Base-by-base conservation (phyloP, 2,113 vertebrate species). In the Trinectes maculatus region DNA sequence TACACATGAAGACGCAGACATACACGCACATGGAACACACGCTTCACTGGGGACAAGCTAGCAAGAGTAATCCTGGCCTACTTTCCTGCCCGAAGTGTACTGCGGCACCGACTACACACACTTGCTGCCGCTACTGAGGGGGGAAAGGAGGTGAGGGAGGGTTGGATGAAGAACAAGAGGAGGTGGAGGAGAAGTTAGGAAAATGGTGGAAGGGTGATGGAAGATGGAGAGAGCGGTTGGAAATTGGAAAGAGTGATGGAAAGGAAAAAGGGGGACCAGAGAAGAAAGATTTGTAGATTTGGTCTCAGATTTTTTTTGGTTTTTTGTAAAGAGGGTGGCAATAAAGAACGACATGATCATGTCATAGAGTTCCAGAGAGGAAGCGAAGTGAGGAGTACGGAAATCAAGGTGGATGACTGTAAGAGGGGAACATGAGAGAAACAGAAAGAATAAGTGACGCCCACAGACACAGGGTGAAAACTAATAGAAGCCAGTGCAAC, bases 11-110 rank as follows among this genome's bases (percentile, higher is more conserved):
- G 33, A 69, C 44, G 37, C 58, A 71, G 31, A 76, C 42, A 60
- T 16, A 72, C 77, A 52, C 48, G 31, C 48, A 52, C 48, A 31
- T 12, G n/a, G 46, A 89, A 69, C 85, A 85, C 87, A 92, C 76
- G 89, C 91, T 91, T 93, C 90, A 91, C 87, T 91, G 88, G 88
- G 91, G 85, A 93, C 90, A 91, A 92, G 90, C 86, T 88, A 86
- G 90, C 88, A 92, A 88, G 87, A 91, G 91, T 90, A 90, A 92
- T 92, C 87, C 75, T 92, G 91, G 89, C 90, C 91, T 90, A 88
- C 85, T 91, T 92, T 90, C 83, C 83, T 82, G 86, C 89, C 89
- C 54, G 79, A 70, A 91, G 89, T 84, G n/a, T 52, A 80, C 62
- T 63, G 74, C 65, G 73, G 67, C 71, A 82, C 57, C 71, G 46